Percentiles rank a stretch among this genome's conserved stretches.
Evolutionary conservation across 2,113 vertebrate genomes (phyloP).

Genomic region (Puma concolor): DNA sequence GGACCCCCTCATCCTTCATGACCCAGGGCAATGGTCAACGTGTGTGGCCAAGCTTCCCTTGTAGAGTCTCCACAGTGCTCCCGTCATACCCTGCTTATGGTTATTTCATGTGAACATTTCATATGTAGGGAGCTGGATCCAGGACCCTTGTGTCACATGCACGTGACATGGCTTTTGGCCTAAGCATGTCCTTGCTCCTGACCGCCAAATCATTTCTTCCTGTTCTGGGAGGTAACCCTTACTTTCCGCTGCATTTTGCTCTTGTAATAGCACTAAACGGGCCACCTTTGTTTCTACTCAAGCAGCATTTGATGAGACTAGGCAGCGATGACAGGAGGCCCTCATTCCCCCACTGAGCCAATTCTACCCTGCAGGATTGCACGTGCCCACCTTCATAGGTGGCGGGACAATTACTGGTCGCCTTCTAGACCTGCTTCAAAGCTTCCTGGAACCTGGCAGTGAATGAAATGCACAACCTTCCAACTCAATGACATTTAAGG

Average conservation of each 20-base stretch:
- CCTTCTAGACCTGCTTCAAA: slow-evolving; percentile 65
- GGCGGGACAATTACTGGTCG: slow-evolving; percentile 46
- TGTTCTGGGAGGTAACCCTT: slow-evolving; percentile 5
- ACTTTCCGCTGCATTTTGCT: slow-evolving; percentile 27
- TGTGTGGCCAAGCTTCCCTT: neutral
- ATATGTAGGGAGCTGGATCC: neutral
- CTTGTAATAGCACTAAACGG: neutral
- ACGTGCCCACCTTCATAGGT: slow-evolving; percentile 60
- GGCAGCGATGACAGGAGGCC: neutral
- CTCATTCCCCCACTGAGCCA: slow-evolving; percentile 24
- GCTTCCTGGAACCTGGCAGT: slow-evolving; percentile 53
- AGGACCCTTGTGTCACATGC: neutral
- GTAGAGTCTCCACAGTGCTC: neutral
- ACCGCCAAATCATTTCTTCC: slow-evolving; percentile 34
- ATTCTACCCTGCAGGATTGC: slow-evolving; percentile 40
- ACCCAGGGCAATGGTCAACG: neutral
- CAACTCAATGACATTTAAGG: slow-evolving; percentile 76
- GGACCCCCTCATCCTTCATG: neutral
- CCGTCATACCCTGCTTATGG: neutral
- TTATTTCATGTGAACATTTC: neutral
- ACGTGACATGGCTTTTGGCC: neutral
- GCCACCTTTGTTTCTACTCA: slow-evolving; percentile 54
- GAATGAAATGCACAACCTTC: slow-evolving; percentile 68
- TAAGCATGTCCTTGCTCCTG: neutral
- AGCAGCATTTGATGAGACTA: slow-evolving; percentile 38